phyloP scores from a whole-genome alignment of 2,888 invertebrate genomes.

The Caradrina clavipalpis region DNA sequence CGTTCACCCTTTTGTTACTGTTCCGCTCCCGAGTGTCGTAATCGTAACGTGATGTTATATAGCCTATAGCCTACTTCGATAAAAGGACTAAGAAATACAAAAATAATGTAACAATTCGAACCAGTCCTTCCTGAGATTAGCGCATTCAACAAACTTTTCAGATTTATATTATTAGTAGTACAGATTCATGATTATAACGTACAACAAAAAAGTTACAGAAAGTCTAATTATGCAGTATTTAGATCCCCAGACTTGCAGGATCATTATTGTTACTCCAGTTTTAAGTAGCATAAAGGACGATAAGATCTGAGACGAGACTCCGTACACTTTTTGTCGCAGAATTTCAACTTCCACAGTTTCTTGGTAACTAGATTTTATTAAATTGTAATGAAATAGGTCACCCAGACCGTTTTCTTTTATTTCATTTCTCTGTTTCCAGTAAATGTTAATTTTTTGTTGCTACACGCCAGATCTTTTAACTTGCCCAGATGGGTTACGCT shows the following conservation, averaged over 20 bases:
- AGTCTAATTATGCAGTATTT: neutral
- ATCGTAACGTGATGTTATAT: too few relatives aligned
- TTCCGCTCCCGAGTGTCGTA: too few relatives aligned
- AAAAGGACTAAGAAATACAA: too few relatives aligned
- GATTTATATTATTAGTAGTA: too few relatives aligned
- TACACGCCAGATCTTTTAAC: slow-evolving; percentile 1
- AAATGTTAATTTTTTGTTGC: slow-evolving; percentile 21
- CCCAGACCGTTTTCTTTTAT: slow-evolving; percentile 29
- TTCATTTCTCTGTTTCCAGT: slow-evolving; percentile 34
- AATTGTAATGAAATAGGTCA: slow-evolving; percentile 27
- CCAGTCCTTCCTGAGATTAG: too few relatives aligned
- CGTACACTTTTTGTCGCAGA: neutral
- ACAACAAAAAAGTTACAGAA: neutral
- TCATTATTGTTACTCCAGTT: neutral
- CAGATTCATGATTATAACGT: neutral
- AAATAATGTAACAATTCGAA: too few relatives aligned
- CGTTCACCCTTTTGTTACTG: too few relatives aligned
- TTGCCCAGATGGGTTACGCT: slow-evolving; percentile 3
- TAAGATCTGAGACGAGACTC: neutral
- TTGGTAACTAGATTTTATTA: slow-evolving; percentile 31
- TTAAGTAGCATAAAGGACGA: too few relatives aligned
- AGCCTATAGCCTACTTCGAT: too few relatives aligned
- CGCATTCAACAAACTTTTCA: too few relatives aligned
- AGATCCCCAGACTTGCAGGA: neutral
- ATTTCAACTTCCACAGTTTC: neutral